Evolutionary conservation across 2,888 invertebrate species (phyloP).

Genomic region (Tinea pellionella): DNA sequence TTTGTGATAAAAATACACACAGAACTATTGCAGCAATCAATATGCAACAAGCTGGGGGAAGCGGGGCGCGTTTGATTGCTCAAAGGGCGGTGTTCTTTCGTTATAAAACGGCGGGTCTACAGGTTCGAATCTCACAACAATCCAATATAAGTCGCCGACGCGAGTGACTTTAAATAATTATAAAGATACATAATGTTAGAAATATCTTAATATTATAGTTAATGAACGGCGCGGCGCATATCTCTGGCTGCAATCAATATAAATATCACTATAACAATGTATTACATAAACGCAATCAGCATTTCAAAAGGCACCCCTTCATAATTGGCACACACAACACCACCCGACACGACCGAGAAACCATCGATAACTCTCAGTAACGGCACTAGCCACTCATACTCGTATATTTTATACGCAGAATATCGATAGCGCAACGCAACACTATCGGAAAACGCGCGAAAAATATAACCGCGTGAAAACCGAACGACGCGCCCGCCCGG

Average conservation of each 20-base stretch:
- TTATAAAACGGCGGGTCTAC: no score
- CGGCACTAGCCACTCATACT: constrained; percentile 22
- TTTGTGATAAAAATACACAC: background rate
- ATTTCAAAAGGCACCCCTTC: constrained; percentile 14
- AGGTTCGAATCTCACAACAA: no score
- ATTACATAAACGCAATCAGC: background rate
- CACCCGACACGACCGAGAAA: background rate
- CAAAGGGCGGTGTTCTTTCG: no score
- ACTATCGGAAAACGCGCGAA: constrained; percentile 16
- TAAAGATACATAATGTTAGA: no score
- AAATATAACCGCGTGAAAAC: background rate
- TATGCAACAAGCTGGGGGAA: background rate
- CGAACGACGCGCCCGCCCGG: constrained; percentile 19
- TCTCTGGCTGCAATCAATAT: background rate
- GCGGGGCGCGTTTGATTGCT: no score
- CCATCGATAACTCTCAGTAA: constrained; percentile 22
- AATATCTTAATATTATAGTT: no score
- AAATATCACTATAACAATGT: background rate
- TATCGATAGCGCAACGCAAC: constrained; percentile 1
- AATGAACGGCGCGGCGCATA: background rate
- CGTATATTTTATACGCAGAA: background rate
- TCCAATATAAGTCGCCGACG: no score
- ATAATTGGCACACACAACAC: constrained; percentile 4
- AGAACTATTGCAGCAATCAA: background rate
- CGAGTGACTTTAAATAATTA: no score